These are phyloP conservation scores for Ptychadena robeensis DNA, from an alignment of 2,797 vertebrate species.

Conservation along the genomic window DNA sequence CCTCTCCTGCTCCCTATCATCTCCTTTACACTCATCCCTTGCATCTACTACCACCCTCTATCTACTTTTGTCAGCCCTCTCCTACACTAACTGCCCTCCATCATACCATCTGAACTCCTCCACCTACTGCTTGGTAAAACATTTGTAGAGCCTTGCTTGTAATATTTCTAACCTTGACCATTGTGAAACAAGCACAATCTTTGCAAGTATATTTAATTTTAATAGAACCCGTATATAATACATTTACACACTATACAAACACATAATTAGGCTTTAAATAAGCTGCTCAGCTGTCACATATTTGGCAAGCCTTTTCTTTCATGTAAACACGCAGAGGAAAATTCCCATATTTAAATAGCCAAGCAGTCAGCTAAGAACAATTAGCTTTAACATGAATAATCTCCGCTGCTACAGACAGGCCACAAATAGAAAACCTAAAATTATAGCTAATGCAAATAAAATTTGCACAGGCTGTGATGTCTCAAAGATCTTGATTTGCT, in stretches of 20 bases:
- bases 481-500: constrained; percentile 58
- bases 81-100: too few relatives aligned
- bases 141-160: too few relatives aligned
- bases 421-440: constrained; percentile 59
- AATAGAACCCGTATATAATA: not conserved
- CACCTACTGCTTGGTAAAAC: too few relatives aligned
- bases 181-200: too few relatives aligned
- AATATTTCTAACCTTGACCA: too few relatives aligned
- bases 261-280: constrained; percentile 16
- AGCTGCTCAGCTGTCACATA: constrained; percentile 16
- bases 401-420: constrained; percentile 32
- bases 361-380: constrained; percentile 56
- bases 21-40: too few relatives aligned
- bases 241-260: not conserved
- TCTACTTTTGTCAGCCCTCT: too few relatives aligned
- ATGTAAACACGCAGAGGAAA: constrained; percentile 31
- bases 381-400: constrained; percentile 55
- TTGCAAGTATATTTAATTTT: too few relatives aligned
- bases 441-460: constrained; percentile 59
- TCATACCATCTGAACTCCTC: too few relatives aligned
- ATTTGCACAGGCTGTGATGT: constrained; percentile 54
- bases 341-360: constrained; percentile 55
- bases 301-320: constrained; percentile 30
- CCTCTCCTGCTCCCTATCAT: too few relatives aligned
- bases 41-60: too few relatives aligned